phyloP scores from a whole-genome alignment of 1,140 invertebrate genomes.

The Bombus superbus region DNA sequence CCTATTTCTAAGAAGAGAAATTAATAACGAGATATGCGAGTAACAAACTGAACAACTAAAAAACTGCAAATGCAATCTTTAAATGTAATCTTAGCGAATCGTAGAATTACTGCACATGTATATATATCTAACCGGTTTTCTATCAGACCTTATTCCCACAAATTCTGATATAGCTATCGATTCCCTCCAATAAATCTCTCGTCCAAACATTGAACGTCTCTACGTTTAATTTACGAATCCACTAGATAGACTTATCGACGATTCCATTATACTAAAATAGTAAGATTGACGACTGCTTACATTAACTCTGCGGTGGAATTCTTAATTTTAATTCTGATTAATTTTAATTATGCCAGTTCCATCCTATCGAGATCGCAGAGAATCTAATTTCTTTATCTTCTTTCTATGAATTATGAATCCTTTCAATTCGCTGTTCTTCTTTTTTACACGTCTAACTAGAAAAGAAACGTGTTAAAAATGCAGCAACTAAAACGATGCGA shows the following conservation, averaged over 20 bases:
- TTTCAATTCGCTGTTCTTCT: too few species aligned
- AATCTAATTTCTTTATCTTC: too few species aligned
- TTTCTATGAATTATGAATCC: too few species aligned
- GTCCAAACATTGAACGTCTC: constrained; percentile 13
- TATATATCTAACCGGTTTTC: constrained; percentile 9
- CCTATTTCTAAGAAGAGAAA: not conserved
- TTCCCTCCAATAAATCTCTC: constrained; percentile 11
- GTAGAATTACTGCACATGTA: not conserved
- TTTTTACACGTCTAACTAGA: too few species aligned
- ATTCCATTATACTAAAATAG: constrained; percentile 5
- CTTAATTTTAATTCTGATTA: not conserved
- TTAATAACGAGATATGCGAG: not conserved
- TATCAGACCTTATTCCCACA: constrained; percentile 4
- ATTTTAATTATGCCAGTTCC: too few species aligned
- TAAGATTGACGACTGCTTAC: not conserved
- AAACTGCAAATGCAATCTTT: not conserved
- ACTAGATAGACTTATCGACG: not conserved
- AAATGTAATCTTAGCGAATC: not conserved
- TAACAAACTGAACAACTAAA: not conserved
- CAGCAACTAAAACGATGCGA: too few species aligned
- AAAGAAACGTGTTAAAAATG: too few species aligned
- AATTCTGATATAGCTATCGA: constrained; percentile 26
- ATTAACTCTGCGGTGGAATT: not conserved
- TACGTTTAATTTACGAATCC: constrained; percentile 28
- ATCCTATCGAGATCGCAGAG: too few species aligned